Evolutionary conservation across 2,113 vertebrate genomes (phyloP).

Genomic region (Ammospiza nelsoni): DNA sequence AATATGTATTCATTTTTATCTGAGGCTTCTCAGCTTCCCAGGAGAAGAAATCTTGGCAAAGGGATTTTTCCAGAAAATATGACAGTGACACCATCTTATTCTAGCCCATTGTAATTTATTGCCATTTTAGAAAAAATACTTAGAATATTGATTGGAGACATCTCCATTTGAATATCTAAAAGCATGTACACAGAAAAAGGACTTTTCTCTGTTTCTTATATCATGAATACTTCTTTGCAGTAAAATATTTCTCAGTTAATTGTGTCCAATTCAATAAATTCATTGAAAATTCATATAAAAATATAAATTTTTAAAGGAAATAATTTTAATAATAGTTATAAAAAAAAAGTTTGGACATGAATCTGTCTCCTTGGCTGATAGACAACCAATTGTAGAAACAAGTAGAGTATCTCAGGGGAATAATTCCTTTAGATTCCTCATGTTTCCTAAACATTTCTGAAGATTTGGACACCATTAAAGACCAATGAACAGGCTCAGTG

Average conservation of each 20-base stretch:
- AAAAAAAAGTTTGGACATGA: not conserved
- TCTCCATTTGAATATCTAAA: not conserved
- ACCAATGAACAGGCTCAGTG: rapidly evolving
- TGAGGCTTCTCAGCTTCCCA: no score
- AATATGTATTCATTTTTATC: no score
- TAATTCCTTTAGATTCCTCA: not conserved
- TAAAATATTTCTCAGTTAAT: not conserved
- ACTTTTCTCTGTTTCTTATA: not conserved
- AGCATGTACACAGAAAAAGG: not conserved
- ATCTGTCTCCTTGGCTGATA: not conserved
- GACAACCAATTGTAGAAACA: not conserved
- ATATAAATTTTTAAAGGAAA: not conserved
- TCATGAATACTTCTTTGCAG: not conserved
- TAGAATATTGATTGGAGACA: not conserved
- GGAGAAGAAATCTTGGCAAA: no score
- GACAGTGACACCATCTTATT: not conserved
- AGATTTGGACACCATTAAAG: not conserved
- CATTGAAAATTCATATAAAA: not conserved
- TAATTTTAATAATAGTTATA: not conserved
- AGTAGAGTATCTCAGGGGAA: not conserved
- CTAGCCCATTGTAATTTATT: not conserved
- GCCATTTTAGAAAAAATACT: not conserved
- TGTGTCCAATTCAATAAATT: not conserved
- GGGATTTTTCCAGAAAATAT: no score
- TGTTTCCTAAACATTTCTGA: not conserved